phyloP scores from a whole-genome alignment of 1,140 invertebrate genomes.

The Calycopis cecrops region DNA sequence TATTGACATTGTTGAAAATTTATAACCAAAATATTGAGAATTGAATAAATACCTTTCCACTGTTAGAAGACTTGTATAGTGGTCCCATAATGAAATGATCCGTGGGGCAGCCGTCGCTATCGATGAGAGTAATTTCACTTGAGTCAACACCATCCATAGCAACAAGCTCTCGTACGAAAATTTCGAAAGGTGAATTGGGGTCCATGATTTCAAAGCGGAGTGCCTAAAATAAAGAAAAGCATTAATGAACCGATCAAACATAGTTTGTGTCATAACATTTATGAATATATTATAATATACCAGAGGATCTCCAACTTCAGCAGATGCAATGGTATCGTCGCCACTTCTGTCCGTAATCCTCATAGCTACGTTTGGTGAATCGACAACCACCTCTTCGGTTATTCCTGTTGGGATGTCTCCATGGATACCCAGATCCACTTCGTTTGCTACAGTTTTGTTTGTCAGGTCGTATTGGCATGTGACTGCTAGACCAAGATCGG shows the following conservation, averaged over 20 bases:
- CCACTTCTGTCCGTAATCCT: conserved; percentile 91
- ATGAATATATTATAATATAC: conserved; percentile 34
- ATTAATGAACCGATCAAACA: neutral
- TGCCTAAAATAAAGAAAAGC: conserved; percentile 69
- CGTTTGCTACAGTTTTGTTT: conserved; percentile 95
- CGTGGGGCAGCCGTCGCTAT: conserved; percentile 93
- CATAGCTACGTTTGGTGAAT: conserved; percentile 95
- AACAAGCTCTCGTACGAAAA: conserved; percentile 94
- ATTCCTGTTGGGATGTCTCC: conserved; percentile 88
- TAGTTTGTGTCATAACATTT: neutral
- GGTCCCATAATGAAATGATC: conserved; percentile 95
- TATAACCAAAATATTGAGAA: neutral
- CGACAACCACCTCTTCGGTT: conserved; percentile 90
- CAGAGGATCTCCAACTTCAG: conserved; percentile 92
- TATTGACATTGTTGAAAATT: neutral
- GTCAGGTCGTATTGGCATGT: conserved; percentile 95
- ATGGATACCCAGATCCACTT: conserved; percentile 91
- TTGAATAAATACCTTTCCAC: conserved; percentile 80
- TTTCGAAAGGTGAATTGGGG: conserved; percentile 93
- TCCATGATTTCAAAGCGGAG: conserved; percentile 94
- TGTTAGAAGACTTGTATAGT: conserved; percentile 85
- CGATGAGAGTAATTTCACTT: conserved; percentile 93
- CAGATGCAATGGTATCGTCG: conserved; percentile 86
- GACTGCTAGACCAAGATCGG: conserved; percentile 92
- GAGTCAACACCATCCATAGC: conserved; percentile 96